Percentiles rank a stretch among this genome's conserved stretches.
Evolutionary conservation across 2,797 vertebrate genomes (phyloP).

Genomic region (Chelon auratus): DNA sequence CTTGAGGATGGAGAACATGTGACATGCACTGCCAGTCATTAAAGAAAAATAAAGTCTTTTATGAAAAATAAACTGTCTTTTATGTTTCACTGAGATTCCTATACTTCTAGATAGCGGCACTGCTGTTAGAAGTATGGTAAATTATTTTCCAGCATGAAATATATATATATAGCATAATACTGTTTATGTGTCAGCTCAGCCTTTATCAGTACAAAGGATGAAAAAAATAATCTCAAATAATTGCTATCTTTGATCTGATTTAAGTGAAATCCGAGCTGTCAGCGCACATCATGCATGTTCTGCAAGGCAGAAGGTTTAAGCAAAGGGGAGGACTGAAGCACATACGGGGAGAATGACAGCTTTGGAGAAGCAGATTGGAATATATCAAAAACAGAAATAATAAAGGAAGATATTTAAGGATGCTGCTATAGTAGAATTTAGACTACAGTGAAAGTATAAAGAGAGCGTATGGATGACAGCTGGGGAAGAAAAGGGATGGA

Average conservation of each 20-base stretch:
- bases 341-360: neutral
- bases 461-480: constrained; percentile 7
- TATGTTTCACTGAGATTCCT: constrained; percentile 41
- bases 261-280: constrained; percentile 30
- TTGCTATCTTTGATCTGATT: constrained; percentile 35
- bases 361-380: neutral
- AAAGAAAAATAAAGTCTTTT: constrained; percentile 63
- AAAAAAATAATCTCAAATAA: constrained; percentile 3
- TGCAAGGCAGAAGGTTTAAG: neutral
- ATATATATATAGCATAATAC: neutral
- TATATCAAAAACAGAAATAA: neutral
- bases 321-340: neutral
- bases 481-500: constrained; percentile 12
- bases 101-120: neutral
- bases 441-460: constrained; percentile 17
- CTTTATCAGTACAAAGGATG: neutral
- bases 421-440: constrained; percentile 16
- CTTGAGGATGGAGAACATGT: constrained; percentile 40
- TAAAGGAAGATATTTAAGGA: constrained; percentile 27
- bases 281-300: constrained; percentile 26
- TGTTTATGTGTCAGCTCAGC: neutral
- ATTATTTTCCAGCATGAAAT: neutral
- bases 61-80: constrained; percentile 46
- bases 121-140: neutral
- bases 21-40: constrained; percentile 53